Base-by-base conservation (phyloP, 2,797 vertebrate species). In the Florisuga fusca region DNA sequence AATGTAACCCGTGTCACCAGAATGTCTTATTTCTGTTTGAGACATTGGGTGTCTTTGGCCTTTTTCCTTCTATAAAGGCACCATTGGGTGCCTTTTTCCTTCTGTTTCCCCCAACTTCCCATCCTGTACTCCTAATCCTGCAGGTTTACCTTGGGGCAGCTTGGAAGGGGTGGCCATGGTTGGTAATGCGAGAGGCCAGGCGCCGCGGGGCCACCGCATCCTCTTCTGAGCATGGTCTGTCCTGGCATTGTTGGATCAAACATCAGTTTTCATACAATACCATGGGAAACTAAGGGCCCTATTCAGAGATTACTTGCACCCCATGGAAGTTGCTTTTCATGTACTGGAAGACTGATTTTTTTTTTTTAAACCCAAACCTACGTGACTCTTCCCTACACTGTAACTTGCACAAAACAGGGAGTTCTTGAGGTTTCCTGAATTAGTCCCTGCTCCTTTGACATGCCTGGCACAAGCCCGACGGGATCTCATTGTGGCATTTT, bases 401-500 rank as follows among this genome's bases (percentile, higher is more conserved):
- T 71, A 94, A 95, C 83, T 94, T 95, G 89, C 27, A 94, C 84
- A 94, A 91, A 93, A 92, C 18, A 11, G 79, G 91, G 72, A 87
- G 92, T 93, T 97, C 86, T 94, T 93, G 87, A 92, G 89, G 59
- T 66, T 91, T 97, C 93, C 91, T 91, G 27, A 84, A 58, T 91
- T 86, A 89, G 92, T 81, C 75, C 91, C 91, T 95, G 95, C 94
- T 95, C 93, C 95, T 97, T 96, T 95, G 95, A 97, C 89, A 91
- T 4, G 79, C 73, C 77, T 82, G 73, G 87, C 75, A 78, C 94
- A 94, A 72, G 76, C 96, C 97, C 95, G 76, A 78, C 53, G 87
- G 84, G 88, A 51, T 90, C 93, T 92, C 93, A 90, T 68, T 95
- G 88, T 94, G 94, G 88, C 93, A 84, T 87, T 90, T 94, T 84